Conservation (phyloP, 2,113 vertebrate genomes). For the Neogale vison region DNA sequence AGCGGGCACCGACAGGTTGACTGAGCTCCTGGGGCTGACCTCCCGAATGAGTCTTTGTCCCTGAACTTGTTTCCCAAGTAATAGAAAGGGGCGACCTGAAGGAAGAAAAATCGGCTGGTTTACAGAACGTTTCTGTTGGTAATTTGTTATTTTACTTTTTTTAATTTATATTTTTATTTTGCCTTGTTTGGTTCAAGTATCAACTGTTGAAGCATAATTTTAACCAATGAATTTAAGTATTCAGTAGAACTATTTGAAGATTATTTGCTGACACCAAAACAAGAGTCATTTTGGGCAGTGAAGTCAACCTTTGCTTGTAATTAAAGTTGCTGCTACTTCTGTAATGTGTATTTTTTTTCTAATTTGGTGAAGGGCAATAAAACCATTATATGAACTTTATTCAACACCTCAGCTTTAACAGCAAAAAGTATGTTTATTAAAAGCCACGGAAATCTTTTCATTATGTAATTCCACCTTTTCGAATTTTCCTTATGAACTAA, state of each 20-base stretch:
- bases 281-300: background rate
- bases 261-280: constrained; percentile 67
- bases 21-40: background rate
- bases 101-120: constrained; percentile 33
- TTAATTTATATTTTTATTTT: constrained; percentile 26
- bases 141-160: constrained; percentile 32
- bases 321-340: constrained; percentile 69
- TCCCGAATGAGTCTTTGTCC: background rate
- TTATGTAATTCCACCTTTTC: background rate
- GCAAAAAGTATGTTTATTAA: background rate
- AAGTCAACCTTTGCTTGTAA: constrained; percentile 57
- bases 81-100: background rate
- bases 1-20: background rate
- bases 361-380: constrained; percentile 64
- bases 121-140: constrained; percentile 17
- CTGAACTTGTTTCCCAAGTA: background rate
- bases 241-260: constrained; percentile 25
- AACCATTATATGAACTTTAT: constrained; percentile 52
- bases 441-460: constrained; percentile 15
- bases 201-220: constrained; percentile 67
- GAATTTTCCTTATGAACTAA: constrained; percentile 9
- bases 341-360: constrained; percentile 34
- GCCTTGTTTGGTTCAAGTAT: constrained; percentile 43
- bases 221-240: constrained; percentile 65
- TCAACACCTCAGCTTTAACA: constrained; percentile 50